These are phyloP conservation scores for Pollenia amentaria DNA, from an alignment of 2,888 invertebrate species.

Conservation along the genomic window DNA sequence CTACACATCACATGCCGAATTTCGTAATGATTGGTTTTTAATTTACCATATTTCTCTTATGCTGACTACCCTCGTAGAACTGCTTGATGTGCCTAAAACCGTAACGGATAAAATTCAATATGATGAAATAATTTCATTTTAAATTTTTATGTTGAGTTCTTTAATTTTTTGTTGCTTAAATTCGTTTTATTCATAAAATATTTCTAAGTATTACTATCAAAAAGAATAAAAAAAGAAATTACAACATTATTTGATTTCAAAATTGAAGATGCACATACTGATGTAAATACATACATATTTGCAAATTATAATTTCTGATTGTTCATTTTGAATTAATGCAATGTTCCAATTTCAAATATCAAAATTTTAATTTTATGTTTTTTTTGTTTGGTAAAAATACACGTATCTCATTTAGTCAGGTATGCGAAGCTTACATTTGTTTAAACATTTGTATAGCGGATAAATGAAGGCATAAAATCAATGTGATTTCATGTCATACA, in stretches of 20 bases:
- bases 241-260: constrained; percentile 8
- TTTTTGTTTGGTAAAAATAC: constrained; percentile 22
- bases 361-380: constrained; percentile 41
- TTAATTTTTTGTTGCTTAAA: background rate
- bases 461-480: constrained; percentile 33
- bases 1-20: too few relatives aligned
- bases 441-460: constrained; percentile 31
- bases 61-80: too few relatives aligned
- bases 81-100: too few relatives aligned
- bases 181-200: background rate
- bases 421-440: background rate
- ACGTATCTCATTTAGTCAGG: constrained; percentile 23
- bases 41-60: too few relatives aligned
- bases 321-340: background rate
- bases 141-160: background rate
- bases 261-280: background rate
- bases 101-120: too few relatives aligned
- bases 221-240: background rate
- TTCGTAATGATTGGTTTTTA: too few relatives aligned
- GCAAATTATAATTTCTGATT: constrained; percentile 3
- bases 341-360: constrained; percentile 21
- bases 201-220: background rate
- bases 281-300: background rate
- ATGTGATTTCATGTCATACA: constrained; percentile 48
- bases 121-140: background rate